A percentile compares a stretch with the other conserved stretches of the same genome.
Conservation (phyloP, 2,113 vertebrate genomes). For the Siphamia tubifer region DNA sequence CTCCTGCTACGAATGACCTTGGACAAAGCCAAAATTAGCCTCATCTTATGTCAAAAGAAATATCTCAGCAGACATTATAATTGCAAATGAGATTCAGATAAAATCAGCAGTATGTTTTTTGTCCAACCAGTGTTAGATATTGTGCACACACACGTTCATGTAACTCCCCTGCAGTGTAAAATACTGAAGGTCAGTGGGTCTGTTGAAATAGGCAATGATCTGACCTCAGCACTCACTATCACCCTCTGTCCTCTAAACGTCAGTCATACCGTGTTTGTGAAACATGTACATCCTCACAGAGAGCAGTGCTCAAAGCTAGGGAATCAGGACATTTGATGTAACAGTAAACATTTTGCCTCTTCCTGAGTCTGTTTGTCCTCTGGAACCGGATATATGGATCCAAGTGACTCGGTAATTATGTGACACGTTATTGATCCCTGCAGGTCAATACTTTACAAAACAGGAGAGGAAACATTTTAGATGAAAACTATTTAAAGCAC, state of each 20-base stretch:
- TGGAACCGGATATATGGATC: slow-evolving; percentile 14
- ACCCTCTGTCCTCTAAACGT: slow-evolving; percentile 7
- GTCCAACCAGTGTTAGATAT: background rate
- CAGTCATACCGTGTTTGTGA: slow-evolving; percentile 4
- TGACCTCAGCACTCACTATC: slow-evolving; percentile 14
- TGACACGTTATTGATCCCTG: slow-evolving; percentile 10
- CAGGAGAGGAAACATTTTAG: background rate
- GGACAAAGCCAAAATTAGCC: background rate
- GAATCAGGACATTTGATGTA: background rate
- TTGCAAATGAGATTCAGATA: slow-evolving; percentile 21
- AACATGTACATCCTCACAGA: slow-evolving; percentile 35
- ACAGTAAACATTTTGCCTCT: slow-evolving; percentile 2
- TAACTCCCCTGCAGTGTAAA: background rate
- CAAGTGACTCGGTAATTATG: slow-evolving; percentile 11
- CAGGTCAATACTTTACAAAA: background rate
- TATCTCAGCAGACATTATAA: slow-evolving; percentile 15
- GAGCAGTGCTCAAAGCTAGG: slow-evolving; percentile 13
- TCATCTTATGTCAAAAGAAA: background rate
- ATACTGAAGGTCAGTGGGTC: slow-evolving; percentile 21
- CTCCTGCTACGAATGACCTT: slow-evolving; percentile 5
- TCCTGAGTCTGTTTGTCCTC: slow-evolving; percentile 17
- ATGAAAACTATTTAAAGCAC: background rate
- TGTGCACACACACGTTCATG: background rate
- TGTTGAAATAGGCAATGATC: background rate
- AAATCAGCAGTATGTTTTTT: slow-evolving; percentile 1